phyloP scores from a whole-genome alignment of 2,113 vertebrate species.

The Synodontis membranacea region DNA sequence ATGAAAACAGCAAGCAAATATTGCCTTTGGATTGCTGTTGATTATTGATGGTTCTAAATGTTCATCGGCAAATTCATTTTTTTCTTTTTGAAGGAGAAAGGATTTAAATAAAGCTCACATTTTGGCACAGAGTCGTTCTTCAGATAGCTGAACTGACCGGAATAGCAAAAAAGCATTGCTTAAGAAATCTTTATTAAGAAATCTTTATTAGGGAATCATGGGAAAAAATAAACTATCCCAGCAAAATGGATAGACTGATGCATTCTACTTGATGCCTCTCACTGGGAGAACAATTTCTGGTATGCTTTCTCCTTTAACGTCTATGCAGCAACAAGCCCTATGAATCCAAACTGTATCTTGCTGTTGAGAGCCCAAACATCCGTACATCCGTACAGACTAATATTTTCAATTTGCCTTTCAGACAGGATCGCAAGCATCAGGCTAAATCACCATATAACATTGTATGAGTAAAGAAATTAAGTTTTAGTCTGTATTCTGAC shows the following conservation, averaged over 20 bases:
- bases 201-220: neutral
- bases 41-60: neutral
- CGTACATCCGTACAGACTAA: neutral
- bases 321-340: neutral
- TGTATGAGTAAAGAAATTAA: neutral
- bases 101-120: neutral
- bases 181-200: neutral
- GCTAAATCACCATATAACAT: neutral
- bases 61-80: neutral
- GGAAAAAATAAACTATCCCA: neutral
- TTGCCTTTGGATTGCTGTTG: neutral
- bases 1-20: neutral
- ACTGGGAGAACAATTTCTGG: neutral
- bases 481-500: neutral
- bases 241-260: neutral
- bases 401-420: neutral
- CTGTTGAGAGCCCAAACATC: neutral
- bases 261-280: neutral
- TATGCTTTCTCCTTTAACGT: neutral
- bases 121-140: neutral
- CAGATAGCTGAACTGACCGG: neutral
- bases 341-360: neutral
- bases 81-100: neutral
- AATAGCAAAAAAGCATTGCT: neutral
- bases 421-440: neutral